Evolutionary conservation across 1,140 invertebrate species (phyloP), one percentile per base, ranked within the genome.

Genomic region (Drosophila willistoni): DNA sequence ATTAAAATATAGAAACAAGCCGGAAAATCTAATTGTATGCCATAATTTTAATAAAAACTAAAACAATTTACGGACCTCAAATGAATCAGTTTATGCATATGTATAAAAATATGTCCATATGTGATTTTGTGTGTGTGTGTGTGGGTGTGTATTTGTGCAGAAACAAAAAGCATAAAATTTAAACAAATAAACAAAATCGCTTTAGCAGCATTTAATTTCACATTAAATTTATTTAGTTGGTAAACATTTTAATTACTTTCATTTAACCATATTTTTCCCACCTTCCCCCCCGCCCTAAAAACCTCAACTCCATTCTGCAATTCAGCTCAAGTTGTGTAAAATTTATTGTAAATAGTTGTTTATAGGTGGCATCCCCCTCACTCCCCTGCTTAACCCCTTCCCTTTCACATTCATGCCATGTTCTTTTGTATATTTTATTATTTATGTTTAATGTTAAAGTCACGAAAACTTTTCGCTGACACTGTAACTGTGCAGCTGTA

Each of bases 231-330:
- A 75, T 76, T 76, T 75, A 36, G 57, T 54, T 59, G 55, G 73
- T 60, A 68, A 75, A 74, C 71, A 74, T 68, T 75, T 75, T 74
- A 73, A 75, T 74, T 75, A 74, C 71, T 75, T 33, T 9, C 39
- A 14, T 63, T 63, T 47, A 42, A 17, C 17, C 44, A 51, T 51
- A 51, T 51, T 51, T 47, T 12, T 51, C 9, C 36, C 36, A 39
- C 36, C 5, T 22, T 9, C 12, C 14, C 44, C 2, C 44, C 7
- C 17, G n/a, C n/a, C n/a, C 17, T 17, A 9, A 51, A 14, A 14
- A 14, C 7, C 44, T 47, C 14, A 12, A 1, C 56, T 7, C 34
- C 57, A 29, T 29, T 29, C 29, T 29, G 29, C 29, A 7, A 34
- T 13, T 36, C 57, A 33, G 14, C 14, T 60, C 25, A 13, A 56